These are phyloP conservation scores for Epistrophe eligans DNA, from an alignment of 2,888 invertebrate genomes.

Conservation along the genomic window DNA sequence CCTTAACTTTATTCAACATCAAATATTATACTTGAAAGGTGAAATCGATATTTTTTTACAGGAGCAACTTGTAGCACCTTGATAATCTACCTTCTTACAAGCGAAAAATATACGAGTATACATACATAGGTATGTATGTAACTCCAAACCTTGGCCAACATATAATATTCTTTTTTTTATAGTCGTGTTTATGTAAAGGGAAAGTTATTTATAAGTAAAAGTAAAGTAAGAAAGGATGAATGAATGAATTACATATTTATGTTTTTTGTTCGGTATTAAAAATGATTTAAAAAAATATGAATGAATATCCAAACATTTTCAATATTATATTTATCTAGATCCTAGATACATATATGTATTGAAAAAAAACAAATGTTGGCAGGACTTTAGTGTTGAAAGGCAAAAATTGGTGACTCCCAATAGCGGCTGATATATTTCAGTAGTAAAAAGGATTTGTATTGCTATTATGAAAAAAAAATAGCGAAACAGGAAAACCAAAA, in stretches of 20 bases:
- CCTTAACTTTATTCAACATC: conserved; percentile 8
- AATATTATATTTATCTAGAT: too few species aligned
- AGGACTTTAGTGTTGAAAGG: background rate
- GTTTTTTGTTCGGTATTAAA: background rate
- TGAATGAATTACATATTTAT: background rate
- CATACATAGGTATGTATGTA: background rate
- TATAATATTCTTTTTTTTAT: background rate
- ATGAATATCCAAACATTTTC: background rate
- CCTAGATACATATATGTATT: too few species aligned
- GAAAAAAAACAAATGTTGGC: too few species aligned
- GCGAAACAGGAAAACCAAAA: too few species aligned
- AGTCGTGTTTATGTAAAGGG: background rate
- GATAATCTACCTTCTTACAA: background rate
- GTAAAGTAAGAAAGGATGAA: background rate
- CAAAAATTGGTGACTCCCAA: too few species aligned
- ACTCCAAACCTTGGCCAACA: background rate
- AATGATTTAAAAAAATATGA: background rate
- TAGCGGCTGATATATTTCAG: too few species aligned
- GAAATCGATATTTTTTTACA: conserved; percentile 3
- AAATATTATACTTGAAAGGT: background rate
- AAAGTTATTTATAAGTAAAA: background rate
- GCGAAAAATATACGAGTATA: background rate
- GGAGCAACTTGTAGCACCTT: conserved; percentile 23
- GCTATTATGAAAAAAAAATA: too few species aligned
- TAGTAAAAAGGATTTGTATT: too few species aligned